phyloP scores from a whole-genome alignment of 2,888 invertebrate genomes.

The Silvanus unidentatus region DNA sequence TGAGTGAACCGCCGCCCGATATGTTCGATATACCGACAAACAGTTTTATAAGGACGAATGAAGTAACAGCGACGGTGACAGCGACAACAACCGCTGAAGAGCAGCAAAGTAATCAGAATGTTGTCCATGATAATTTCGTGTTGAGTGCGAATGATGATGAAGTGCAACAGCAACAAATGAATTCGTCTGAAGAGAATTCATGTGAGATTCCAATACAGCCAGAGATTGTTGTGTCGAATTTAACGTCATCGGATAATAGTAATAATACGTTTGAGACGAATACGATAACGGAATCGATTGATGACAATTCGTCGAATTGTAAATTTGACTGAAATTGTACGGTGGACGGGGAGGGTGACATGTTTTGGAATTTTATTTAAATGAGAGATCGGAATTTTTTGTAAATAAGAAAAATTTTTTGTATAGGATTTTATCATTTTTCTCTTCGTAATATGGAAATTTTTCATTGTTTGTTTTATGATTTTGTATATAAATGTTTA shows the following conservation, averaged over 20 bases:
- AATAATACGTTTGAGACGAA: slow-evolving; percentile 2
- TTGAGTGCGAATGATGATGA: neutral
- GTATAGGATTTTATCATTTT: too few relatives aligned
- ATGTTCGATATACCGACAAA: slow-evolving; percentile 40
- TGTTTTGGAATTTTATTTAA: too few relatives aligned
- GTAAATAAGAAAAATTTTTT: too few relatives aligned
- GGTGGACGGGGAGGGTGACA: neutral
- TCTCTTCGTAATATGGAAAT: too few relatives aligned
- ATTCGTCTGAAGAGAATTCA: slow-evolving; percentile 20
- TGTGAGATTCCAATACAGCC: slow-evolving; percentile 44
- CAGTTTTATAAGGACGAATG: neutral
- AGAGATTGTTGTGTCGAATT: slow-evolving; percentile 31
- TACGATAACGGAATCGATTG: slow-evolving; percentile 4
- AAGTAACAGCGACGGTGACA: slow-evolving; percentile 5
- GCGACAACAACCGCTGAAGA: slow-evolving; percentile 15
- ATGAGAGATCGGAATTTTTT: too few relatives aligned
- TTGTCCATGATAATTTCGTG: neutral
- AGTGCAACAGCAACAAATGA: neutral
- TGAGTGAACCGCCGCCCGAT: slow-evolving; percentile 45
- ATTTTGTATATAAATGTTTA: too few relatives aligned
- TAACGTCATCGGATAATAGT: slow-evolving; percentile 2
- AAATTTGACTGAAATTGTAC: slow-evolving; percentile 31
- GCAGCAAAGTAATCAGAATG: slow-evolving; percentile 11
- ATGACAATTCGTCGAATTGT: slow-evolving; percentile 18
- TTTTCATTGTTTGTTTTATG: too few relatives aligned